Evolutionary conservation across 1,140 invertebrate species (phyloP).

Genomic region (Acromyrmex echinatior): DNA sequence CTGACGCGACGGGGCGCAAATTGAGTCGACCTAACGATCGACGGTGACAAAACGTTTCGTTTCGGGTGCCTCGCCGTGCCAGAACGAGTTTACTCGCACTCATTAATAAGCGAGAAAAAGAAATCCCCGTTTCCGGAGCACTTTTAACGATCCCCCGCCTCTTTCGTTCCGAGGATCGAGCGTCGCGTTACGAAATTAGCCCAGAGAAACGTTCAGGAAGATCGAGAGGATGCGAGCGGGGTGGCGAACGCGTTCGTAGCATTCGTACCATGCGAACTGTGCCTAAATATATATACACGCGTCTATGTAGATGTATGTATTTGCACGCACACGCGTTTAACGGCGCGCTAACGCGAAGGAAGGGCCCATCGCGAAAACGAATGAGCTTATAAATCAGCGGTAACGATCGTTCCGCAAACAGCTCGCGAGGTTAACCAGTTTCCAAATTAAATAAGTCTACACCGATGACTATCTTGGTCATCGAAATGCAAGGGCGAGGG

Average conservation of each 20-base stretch:
- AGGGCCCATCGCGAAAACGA: slow-evolving; percentile 74
- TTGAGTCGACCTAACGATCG: slow-evolving; percentile 42
- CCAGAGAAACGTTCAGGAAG: slow-evolving; percentile 10
- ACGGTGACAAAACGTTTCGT: slow-evolving; percentile 56
- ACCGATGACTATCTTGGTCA: slow-evolving; percentile 66
- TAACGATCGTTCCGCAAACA: slow-evolving; percentile 78
- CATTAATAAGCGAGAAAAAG: slow-evolving; percentile 62
- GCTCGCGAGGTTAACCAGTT: slow-evolving; percentile 66
- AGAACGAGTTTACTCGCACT: slow-evolving; percentile 48
- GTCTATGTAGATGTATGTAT: slow-evolving; percentile 20
- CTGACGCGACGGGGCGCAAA: slow-evolving; percentile 28
- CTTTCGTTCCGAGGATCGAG: slow-evolving; percentile 52
- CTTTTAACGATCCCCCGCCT: slow-evolving; percentile 48
- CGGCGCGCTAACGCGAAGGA: slow-evolving; percentile 35
- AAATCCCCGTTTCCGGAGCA: slow-evolving; percentile 60
- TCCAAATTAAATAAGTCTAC: slow-evolving; percentile 75
- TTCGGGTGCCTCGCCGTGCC: slow-evolving; percentile 45
- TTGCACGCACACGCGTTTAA: slow-evolving; percentile 36
- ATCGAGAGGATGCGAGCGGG: neutral
- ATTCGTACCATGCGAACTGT: slow-evolving; percentile 53
- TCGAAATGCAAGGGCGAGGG: slow-evolving; percentile 9
- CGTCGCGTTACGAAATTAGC: slow-evolving; percentile 61
- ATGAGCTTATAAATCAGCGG: slow-evolving; percentile 77
- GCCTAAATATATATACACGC: slow-evolving; percentile 57
- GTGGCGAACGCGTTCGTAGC: slow-evolving; percentile 31